phyloP scores from a whole-genome alignment of 2,888 invertebrate species.

The Polyommatus iphigenia region DNA sequence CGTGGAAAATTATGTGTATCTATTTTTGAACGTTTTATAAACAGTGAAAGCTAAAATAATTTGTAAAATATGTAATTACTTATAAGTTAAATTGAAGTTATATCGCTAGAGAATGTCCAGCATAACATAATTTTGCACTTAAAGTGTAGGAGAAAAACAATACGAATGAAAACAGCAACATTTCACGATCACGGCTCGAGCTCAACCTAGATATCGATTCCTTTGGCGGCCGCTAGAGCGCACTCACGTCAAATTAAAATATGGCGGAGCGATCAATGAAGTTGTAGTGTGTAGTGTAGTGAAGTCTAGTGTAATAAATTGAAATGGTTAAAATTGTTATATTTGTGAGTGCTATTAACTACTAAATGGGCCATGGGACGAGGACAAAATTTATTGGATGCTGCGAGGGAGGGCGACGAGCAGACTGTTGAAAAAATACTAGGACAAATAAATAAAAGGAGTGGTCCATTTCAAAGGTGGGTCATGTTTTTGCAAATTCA shows the following conservation, averaged over 20 bases:
- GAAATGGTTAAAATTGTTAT: conserved; percentile 71
- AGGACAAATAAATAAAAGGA: conserved; percentile 92
- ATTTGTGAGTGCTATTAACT: conserved; percentile 68
- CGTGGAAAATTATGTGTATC: background rate
- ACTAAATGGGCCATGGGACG: conserved; percentile 90
- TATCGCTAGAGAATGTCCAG: background rate
- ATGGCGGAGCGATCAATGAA: conserved; percentile 91
- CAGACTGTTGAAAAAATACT: conserved; percentile 94
- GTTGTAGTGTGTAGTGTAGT: conserved; percentile 78
- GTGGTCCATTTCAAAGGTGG: conserved; percentile 96
- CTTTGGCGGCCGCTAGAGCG: conserved; percentile 70
- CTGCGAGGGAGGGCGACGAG: conserved; percentile 95
- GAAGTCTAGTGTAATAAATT: conserved; percentile 76
- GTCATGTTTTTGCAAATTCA: conserved; percentile 60
- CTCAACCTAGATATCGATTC: conserved; percentile 60
- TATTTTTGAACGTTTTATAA: background rate
- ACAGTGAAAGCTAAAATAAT: background rate
- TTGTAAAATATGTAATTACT: too few relatives aligned
- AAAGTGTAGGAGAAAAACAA: conserved; percentile 9
- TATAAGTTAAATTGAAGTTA: too few relatives aligned
- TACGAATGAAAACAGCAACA: conserved; percentile 22
- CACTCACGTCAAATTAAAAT: conserved; percentile 77
- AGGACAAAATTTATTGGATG: conserved; percentile 97
- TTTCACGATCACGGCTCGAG: conserved; percentile 33
- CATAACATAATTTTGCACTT: background rate